phyloP scores from a whole-genome alignment of 2,888 invertebrate species.

The Seladonia tumulorum region DNA sequence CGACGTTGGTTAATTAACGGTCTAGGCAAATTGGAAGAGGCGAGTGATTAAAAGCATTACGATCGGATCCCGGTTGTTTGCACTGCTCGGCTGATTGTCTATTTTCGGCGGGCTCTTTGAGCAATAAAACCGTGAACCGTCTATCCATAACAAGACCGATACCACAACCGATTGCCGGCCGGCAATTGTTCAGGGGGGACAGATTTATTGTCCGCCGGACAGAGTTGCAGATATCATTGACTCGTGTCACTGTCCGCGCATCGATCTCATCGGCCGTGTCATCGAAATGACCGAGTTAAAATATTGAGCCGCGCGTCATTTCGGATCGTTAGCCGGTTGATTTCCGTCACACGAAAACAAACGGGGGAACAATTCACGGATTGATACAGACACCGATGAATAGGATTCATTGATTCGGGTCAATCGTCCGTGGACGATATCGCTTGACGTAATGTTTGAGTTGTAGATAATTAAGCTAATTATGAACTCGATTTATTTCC shows the following conservation, averaged over 20 bases:
- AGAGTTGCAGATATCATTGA: slow-evolving; percentile 48
- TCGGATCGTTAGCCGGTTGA: slow-evolving; percentile 40
- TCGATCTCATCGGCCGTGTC: slow-evolving; percentile 45
- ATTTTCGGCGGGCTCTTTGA: slow-evolving; percentile 16
- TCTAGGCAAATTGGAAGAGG: slow-evolving; percentile 5
- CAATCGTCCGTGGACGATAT: not conserved
- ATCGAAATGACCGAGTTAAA: slow-evolving; percentile 48
- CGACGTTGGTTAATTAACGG: slow-evolving; percentile 34
- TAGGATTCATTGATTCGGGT: slow-evolving; percentile 6
- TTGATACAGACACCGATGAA: slow-evolving; percentile 4
- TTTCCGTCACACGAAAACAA: slow-evolving; percentile 45
- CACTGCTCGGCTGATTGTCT: not conserved
- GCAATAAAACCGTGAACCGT: not conserved
- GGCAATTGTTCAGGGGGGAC: slow-evolving; percentile 40
- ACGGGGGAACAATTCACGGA: slow-evolving; percentile 26
- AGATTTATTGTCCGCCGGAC: slow-evolving; percentile 45
- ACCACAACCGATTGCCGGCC: not conserved
- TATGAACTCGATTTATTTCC: slow-evolving; percentile 1
- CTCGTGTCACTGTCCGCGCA: slow-evolving; percentile 41
- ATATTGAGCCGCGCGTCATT: slow-evolving; percentile 43
- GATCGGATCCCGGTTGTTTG: not conserved
- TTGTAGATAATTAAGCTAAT: slow-evolving; percentile 8
- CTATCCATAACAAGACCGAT: slow-evolving; percentile 39
- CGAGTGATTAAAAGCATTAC: slow-evolving; percentile 8
- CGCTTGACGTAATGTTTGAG: not conserved